Percentiles rank a stretch among this genome's conserved stretches.
Conservation (phyloP, 2,888 invertebrate species). For the Antitype chi region DNA sequence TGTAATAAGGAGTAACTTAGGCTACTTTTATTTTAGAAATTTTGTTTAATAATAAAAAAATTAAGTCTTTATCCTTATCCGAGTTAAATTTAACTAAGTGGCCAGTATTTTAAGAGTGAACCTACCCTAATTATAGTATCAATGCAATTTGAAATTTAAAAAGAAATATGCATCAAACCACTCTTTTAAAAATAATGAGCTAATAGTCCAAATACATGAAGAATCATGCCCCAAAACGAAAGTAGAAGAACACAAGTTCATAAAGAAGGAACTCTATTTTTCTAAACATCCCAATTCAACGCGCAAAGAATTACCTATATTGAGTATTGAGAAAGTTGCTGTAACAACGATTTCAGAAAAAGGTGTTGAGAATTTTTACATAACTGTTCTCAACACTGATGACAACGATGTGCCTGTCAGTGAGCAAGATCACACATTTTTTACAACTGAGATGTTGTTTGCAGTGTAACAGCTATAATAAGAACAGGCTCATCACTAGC, state of each 20-base stretch:
- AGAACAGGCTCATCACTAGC: neutral
- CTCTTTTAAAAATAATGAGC: neutral
- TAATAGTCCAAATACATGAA: neutral
- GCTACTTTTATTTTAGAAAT: too few relatives aligned
- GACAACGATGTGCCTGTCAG: neutral
- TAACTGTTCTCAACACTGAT: neutral
- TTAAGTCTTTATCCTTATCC: neutral
- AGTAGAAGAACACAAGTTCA: neutral
- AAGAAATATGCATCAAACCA: neutral
- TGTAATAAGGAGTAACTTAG: too few relatives aligned
- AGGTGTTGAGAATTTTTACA: conserved; percentile 21
- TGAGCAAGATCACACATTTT: conserved; percentile 1
- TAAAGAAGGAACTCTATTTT: neutral
- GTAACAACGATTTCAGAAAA: conserved; percentile 8
- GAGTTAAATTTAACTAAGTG: neutral
- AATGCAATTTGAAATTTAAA: neutral
- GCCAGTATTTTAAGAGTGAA: neutral
- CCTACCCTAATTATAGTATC: neutral
- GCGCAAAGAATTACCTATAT: neutral
- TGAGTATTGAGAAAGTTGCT: neutral
- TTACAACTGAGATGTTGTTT: neutral
- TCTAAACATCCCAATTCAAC: neutral
- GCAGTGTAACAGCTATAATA: neutral
- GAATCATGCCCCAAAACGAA: neutral
- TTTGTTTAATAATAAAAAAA: too few relatives aligned